Base-by-base conservation (phyloP, 2,113 vertebrate genomes). In the Dryoscopus gambensis region DNA sequence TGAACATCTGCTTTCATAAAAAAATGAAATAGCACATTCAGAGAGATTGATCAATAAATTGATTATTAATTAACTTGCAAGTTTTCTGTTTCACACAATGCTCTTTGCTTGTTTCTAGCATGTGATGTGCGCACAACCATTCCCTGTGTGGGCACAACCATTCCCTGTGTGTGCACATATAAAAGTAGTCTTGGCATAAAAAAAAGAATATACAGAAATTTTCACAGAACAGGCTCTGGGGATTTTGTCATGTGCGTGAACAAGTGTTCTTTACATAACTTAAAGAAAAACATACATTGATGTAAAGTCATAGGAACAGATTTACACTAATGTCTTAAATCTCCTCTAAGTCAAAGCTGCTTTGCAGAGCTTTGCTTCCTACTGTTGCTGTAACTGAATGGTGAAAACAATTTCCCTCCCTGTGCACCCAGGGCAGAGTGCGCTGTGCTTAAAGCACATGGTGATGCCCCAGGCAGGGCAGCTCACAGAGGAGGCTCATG, bases 291-390 rank as follows among this genome's bases (percentile, higher is more conserved):
- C n/a, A 74, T 93, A 67, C 33, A 47, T 76, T 95, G 87, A 42
- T 2, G 0, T 81, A 60, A 83, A 91, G 64, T 84, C 77, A 83
- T 73, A 92, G 57, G 78, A 96, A 69, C 46, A 69, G 82, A 73
- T 94, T 94, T 93, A 82, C 77, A 82, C 33, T 84, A 35, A 83
- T 39, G 75, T 88, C 67, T 83, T 93, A 90, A 85, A 93, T 94
- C 78, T 87, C n/a, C 50, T 78, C 46, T 88, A 79, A 90, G 85
- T 65, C 63, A 85, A 96, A 96, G 89, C 94, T 75, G 74, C 93
- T 93, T 95, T 91, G 70, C 47, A 59, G 71, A 83, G 93, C 84
- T 89, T 96, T 96, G 13, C 39, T 76, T 87, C 82, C 87, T 49
- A 7, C 55, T 84, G 21, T n/a, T 86, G 76, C 80, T 93, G 47